Evolutionary conservation across 2,888 invertebrate species (phyloP), one percentile per base, ranked within the genome.

Genomic region (Trachelus stipa): DNA sequence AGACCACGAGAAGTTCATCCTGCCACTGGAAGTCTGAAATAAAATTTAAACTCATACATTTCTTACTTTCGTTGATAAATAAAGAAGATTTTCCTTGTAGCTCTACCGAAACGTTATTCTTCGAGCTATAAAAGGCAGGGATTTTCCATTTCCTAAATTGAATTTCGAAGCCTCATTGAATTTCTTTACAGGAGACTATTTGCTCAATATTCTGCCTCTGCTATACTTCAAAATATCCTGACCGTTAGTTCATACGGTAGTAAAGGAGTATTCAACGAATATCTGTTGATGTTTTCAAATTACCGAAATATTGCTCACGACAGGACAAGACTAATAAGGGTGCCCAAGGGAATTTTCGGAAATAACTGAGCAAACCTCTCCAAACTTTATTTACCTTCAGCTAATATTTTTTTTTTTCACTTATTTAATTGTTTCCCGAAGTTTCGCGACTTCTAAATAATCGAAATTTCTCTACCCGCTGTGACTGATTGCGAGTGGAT

Each of bases 1-100:
- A n/a, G 77, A 78, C 85, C 80, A 85, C 81, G 87, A 83, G 73
- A 35, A 76, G 79, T 85, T 86, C 86, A 86, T 86, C 73, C 80
- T 84, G 85, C 77, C 56, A 75, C 77, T 81, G 77, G 71, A 80
- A 30, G 78, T 73, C 84, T 85, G 81, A 4, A 84, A 82, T 76
- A 30, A 74, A 12, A 74, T 74, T 37, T 37, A 56, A 35, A 35
- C 40, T 35, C 31, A 74, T 31, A 15, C 34, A 35, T 68, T 37
- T 35, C 12, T 69, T 76, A 31, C 23, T 74, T 35, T 12, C 15
- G 34, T 31, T 34, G n/a, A 69, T 33, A 75, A 75, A 69, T 75
- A 75, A 73, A 78, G 69, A 33, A 68, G 30, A 73, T 23, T 23
- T 69, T 56, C 11, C 68, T 35, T 74, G 68, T 15, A 23, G 40